Evolutionary conservation across 1,140 invertebrate species (phyloP), one percentile per base, ranked within the genome.

Genomic region (Macrotrachela quadricornifera): DNA sequence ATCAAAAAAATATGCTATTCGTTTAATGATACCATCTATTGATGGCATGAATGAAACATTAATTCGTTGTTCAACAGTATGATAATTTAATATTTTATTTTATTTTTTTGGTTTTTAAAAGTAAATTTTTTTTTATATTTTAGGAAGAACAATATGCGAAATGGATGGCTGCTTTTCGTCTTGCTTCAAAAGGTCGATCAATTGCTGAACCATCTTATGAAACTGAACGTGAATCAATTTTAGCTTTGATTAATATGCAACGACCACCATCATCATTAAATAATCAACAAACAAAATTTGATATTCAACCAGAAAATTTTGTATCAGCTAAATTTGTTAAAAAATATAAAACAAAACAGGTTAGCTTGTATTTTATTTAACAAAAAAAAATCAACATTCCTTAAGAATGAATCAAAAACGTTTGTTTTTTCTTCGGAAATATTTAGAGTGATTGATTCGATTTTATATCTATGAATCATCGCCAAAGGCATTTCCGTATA

Each of bases 111-210:
- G n/a, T 30, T 30, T 30, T 30, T 2, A 8, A 30, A 30, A 30
- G 2, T 4, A 30, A 30, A 8, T 8, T 2, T 30, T 30, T 30
- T 30, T 30, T 30, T 30, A 30, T 30, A 4, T 30, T 30, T 30
- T 30, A 30, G 21, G 91, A 97, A 68, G 80, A 86, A 30, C 87
- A 95, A 66, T 99, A 96, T 69, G 87, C 91, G 11, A 82, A 82
- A 64, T 99, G 92, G 92, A 85, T 97, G 81, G 88, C 91, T 12
- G 92, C 91, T 1, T 92, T 86, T 64, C 79, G 84, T 57, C 71
- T 97, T 49, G 92, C 87, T 0, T 78, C 90, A 6, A 90, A 94
- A 69, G 91, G 91, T 2, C 81, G 91, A 57, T 88, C 77, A 39
- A 75, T 79, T 73, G 91, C 91, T 0, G 91, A 96, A 66, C 95